These are phyloP conservation scores for Ptychoptera contaminata DNA, from an alignment of 2,888 invertebrate genomes.

Conservation along the genomic window DNA sequence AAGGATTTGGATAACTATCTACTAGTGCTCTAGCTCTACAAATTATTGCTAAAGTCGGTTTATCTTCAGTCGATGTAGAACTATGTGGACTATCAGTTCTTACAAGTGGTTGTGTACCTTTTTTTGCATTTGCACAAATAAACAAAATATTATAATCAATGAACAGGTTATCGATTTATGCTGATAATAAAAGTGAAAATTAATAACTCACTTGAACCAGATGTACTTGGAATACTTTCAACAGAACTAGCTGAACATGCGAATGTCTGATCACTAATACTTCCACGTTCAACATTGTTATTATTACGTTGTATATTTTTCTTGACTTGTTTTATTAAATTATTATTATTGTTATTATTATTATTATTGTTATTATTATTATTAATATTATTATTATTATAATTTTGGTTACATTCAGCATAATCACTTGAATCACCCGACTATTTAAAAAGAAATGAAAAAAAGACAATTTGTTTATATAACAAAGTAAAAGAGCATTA, in stretches of 20 bases:
- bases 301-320: background rate
- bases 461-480: background rate
- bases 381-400: background rate
- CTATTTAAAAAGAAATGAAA: constrained; percentile 13
- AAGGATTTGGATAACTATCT: constrained; percentile 66
- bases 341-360: background rate
- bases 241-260: constrained; percentile 63
- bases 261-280: constrained; percentile 40
- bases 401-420: constrained; percentile 1
- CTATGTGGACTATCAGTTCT: constrained; percentile 66
- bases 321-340: background rate
- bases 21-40: constrained; percentile 62
- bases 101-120: constrained; percentile 62
- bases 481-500: background rate
- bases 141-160: constrained; percentile 20
- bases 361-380: background rate
- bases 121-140: constrained; percentile 4
- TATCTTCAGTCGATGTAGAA: constrained; percentile 66
- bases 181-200: background rate
- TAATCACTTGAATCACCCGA: constrained; percentile 24
- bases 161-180: background rate
- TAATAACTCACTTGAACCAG: constrained; percentile 51
- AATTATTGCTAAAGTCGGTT: constrained; percentile 42
- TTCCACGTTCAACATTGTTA: background rate
- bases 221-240: constrained; percentile 66